phyloP scores from a whole-genome alignment of 2,797 vertebrate genomes.

The Phoxinus dragarum region DNA sequence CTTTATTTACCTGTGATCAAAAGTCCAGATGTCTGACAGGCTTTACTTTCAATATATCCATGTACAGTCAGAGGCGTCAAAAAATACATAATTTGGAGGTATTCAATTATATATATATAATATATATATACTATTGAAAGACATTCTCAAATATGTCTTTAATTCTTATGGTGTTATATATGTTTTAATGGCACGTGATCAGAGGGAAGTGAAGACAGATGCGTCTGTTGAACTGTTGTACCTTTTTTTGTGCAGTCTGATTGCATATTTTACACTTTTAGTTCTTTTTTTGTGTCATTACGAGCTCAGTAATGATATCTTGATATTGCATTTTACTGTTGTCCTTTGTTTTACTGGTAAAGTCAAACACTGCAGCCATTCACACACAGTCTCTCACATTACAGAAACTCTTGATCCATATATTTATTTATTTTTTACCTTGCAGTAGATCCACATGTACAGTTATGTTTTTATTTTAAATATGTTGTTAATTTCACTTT shows the following conservation, averaged over 20 bases:
- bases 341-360: too few species aligned
- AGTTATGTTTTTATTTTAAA: not conserved
- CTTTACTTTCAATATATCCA: not conserved
- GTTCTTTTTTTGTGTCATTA: not conserved
- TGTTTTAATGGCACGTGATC: not conserved
- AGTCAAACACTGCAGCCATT: too few species aligned
- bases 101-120: too few species aligned
- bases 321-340: too few species aligned
- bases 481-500: not conserved
- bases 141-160: not conserved
- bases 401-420: not conserved
- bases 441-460: not conserved
- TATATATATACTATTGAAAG: too few species aligned
- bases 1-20: not conserved
- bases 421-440: not conserved
- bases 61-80: not conserved
- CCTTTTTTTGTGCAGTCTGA: not conserved
- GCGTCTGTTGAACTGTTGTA: not conserved
- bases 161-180: not conserved
- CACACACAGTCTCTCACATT: not conserved
- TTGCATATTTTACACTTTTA: not conserved
- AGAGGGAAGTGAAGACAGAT: slow-evolving; percentile 17
- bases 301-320: not conserved
- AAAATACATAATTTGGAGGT: not conserved
- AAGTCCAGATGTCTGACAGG: not conserved